Conservation (phyloP, 23 tunicate genomes). For the Halocynthia aurantium region DNA sequence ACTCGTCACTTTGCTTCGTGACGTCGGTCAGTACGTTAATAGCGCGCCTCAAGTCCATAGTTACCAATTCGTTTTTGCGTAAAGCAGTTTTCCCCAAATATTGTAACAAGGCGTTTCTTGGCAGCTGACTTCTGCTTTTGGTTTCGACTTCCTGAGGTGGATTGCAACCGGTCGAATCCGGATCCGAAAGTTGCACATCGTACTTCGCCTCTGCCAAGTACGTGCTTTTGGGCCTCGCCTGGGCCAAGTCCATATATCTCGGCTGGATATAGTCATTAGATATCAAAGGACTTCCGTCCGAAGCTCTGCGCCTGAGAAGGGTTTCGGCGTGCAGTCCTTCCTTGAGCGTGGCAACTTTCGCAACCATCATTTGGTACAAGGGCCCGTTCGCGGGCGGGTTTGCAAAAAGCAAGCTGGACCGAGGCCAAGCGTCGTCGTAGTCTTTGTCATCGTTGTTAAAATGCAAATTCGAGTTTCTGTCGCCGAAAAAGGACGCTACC, state of each 20-base stretch:
- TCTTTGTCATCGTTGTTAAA: slow-evolving; percentile 6
- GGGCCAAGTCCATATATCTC: not conserved
- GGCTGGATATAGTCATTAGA: not conserved
- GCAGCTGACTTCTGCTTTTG: slow-evolving; percentile 13
- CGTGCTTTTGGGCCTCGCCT: too few species aligned
- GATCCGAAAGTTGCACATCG: not conserved
- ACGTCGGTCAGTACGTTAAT: slow-evolving; percentile 9
- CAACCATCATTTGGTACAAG: not conserved
- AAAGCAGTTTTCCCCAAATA: slow-evolving; percentile 32
- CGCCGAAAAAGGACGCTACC: not conserved
- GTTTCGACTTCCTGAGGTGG: not conserved
- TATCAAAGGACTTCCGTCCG: slow-evolving; percentile 6
- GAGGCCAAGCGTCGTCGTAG: slow-evolving; percentile 24
- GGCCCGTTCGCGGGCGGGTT: not conserved
- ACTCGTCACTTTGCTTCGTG: slow-evolving; percentile 14
- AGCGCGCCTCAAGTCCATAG: slow-evolving; percentile 8
- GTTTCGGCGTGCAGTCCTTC: not conserved
- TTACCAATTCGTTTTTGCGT: slow-evolving; percentile 23
- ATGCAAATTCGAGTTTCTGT: not conserved
- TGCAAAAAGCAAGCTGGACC: not conserved
- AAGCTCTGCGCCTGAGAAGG: not conserved
- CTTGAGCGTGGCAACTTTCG: slow-evolving; percentile 1
- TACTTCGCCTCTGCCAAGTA: not conserved
- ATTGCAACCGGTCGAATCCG: not conserved
- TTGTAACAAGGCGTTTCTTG: slow-evolving; percentile 59